Evolutionary conservation across 2,888 invertebrate species (phyloP), one percentile per base, ranked within the genome.

Genomic region (Pristionchus exspectatus): DNA sequence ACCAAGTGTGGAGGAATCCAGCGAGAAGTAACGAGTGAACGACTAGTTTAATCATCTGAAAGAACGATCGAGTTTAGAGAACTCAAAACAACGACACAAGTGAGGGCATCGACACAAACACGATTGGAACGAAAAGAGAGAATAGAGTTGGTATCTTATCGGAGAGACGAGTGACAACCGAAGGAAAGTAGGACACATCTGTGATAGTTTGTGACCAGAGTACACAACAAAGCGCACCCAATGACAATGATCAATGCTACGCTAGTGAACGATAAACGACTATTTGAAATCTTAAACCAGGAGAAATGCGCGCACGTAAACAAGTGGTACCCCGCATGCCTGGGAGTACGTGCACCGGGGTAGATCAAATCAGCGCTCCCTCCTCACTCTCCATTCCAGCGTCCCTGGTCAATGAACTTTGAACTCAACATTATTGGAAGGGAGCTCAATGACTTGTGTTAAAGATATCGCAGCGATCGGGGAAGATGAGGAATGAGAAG

Each of bases 21-120:
- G 59, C 84, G 7, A 85, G 59, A 50, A 85, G 84, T 7, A 56
- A 30, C 21, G 84, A 85, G 59, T 85, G 84, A 9, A 85, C 56
- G 33, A 85, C 56, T n/a, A 85, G 84, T 85, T 85, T 85, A 33
- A 85, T 56, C 84, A 85, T 85, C 84, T 59, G 27, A 33, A 59
- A 85, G 14, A 30, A 72, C 30, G 33, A 33, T 1, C 14, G 14
- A 33, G 30, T 30, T 72, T 30, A 72, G 14, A 72, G 72, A 72
- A 85, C 33, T 33, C 59, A 27, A 33, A 83, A 83, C 54, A 81
- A 54, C 44, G 44, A 10, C 44, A 27, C 74, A 56, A 83, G 18
- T n/a, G 83, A 54, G n/a, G 14, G 21, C 21, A 59, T 24, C 14
- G 33, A 59, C 4, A 81, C 59, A 56, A 59, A 85, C 84, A 85